Evolutionary conservation across 2,888 invertebrate genomes (phyloP).

Genomic region (Leptogaster cylindrica): DNA sequence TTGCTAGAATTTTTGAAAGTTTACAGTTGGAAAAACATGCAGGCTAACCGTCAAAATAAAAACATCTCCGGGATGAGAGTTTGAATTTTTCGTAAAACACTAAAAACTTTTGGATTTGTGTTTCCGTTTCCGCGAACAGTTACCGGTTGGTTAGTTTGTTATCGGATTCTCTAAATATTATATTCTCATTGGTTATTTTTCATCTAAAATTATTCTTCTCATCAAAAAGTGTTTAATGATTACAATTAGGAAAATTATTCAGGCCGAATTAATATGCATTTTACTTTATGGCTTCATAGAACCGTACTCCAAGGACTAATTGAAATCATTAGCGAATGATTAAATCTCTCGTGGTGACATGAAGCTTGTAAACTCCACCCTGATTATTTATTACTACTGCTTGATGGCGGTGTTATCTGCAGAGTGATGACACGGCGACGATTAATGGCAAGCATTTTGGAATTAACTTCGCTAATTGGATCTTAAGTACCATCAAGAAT

Average conservation of each 20-base stretch:
- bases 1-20: too few relatives aligned
- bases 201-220: neutral
- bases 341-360: constrained; percentile 32
- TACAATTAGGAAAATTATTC: constrained; percentile 43
- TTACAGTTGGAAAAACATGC: too few relatives aligned
- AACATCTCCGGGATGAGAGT: too few relatives aligned
- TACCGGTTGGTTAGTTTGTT: too few relatives aligned
- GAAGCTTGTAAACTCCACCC: neutral
- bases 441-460: constrained; percentile 31
- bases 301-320: constrained; percentile 41
- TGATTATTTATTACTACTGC: constrained; percentile 27
- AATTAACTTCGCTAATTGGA: constrained; percentile 37
- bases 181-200: constrained; percentile 13
- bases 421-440: constrained; percentile 14
- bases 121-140: too few relatives aligned
- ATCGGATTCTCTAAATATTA: too few relatives aligned
- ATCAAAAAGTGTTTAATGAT: constrained; percentile 39
- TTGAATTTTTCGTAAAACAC: too few relatives aligned
- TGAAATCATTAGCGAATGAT: constrained; percentile 43
- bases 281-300: constrained; percentile 24
- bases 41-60: too few relatives aligned
- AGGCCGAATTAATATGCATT: constrained; percentile 43
- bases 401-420: constrained; percentile 13
- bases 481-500: constrained; percentile 21
- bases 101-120: too few relatives aligned